Evolutionary conservation across 2,797 vertebrate species (phyloP), one percentile per base, ranked within the genome.

Genomic region (Jordanella pulchra): DNA sequence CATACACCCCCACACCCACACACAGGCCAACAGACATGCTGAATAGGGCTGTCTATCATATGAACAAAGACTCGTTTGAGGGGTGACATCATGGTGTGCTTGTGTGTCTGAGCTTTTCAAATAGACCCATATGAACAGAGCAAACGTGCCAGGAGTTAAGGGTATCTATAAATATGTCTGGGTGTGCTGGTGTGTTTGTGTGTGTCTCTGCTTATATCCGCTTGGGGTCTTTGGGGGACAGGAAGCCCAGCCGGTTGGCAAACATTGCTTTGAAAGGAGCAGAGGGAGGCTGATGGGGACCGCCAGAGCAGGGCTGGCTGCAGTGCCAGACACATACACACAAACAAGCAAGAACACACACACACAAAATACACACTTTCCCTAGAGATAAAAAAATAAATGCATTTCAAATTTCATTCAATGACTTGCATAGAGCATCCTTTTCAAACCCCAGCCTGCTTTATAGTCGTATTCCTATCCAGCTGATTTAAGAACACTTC

Each of bases 31-130:
- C 69, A 70, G 48, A 74, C 69, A 72, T 54, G 18, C 71, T 89
- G 87, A 91, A 91, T 81, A 69, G 84, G 84, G 72, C 48, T 91
- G 92, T 92, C 92, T 79, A 80, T 92, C 92, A 92, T 17, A 58
- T 15, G 67, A 82, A 93, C 91, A 93, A 93, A 93, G 82, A 77
- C 81, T 74, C 66, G 55, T 71, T 23, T 45, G 76, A 84, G 78
- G 76, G 75, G 76, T 88, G 90, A 90, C 89, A 89, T 91, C 87
- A 89, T 84, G 72, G 78, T 64, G 85, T 39, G 83, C 72, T 77
- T 76, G 69, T 84, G 80, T 84, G 83, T 83, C 71, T 79, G 79
- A 72, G 72, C 44, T 84, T 84, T 81, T 86, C 83, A 92, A 90
- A 90, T 79, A 87, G 77, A 82, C 64, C 84, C 86, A 82, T 87